These are phyloP conservation scores for Aphis gossypii DNA, from an alignment of 1,140 invertebrate species.

Conservation along the genomic window DNA sequence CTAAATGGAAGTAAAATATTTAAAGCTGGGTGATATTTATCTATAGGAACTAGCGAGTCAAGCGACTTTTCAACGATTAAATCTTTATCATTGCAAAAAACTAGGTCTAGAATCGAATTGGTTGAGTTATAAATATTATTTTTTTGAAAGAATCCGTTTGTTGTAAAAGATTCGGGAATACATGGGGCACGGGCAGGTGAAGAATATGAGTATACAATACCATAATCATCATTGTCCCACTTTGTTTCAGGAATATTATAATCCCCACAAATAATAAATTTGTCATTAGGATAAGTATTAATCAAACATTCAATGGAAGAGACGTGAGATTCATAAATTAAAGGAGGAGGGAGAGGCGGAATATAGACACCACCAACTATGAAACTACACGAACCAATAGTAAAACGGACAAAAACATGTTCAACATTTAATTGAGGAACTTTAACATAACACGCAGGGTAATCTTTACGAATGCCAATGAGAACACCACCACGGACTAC, in stretches of 20 bases:
- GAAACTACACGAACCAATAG: neutral
- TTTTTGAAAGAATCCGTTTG: no score
- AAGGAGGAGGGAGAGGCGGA: neutral
- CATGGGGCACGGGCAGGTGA: no score
- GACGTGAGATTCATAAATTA: conserved; percentile 31
- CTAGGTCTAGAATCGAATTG: no score
- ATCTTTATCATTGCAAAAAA: no score
- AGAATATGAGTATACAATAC: no score
- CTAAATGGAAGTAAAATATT: no score
- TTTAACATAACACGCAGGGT: neutral
- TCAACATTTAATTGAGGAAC: conserved; percentile 23
- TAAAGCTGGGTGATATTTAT: no score
- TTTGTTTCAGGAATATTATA: neutral
- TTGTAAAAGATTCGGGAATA: no score
- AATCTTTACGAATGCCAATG: neutral
- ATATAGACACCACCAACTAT: conserved; percentile 25
- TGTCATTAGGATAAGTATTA: neutral
- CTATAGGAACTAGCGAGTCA: no score
- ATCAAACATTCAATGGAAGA: neutral
- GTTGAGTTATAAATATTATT: no score
- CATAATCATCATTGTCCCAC: no score
- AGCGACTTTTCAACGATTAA: no score
- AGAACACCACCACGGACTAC: neutral
- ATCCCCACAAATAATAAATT: conserved; percentile 20
- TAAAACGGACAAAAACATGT: conserved; percentile 21